A percentile compares a stretch with the other conserved stretches of the same genome.
Conservation (phyloP, 2,888 invertebrate genomes). For the Heliconius sara region DNA sequence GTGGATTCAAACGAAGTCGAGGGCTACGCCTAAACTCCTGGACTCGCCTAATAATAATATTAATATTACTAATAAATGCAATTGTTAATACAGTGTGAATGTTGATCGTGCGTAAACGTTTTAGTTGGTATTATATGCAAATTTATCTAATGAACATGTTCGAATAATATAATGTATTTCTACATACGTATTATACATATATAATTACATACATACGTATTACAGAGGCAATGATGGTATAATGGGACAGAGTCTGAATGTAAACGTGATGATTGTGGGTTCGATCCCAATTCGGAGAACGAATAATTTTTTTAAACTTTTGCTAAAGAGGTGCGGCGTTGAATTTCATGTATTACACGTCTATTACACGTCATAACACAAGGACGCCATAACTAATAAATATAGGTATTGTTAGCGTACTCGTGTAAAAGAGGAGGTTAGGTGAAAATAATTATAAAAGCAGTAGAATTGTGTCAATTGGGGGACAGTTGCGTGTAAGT, state of each 20-base stretch:
- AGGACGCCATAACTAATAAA: no score
- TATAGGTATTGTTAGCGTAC: no score
- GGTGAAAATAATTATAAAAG: no score
- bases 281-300: not conserved
- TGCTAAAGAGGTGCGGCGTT: not conserved
- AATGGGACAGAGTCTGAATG: not conserved
- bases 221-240: not conserved
- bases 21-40: not conserved
- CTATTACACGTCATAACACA: no score
- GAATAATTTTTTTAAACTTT: no score
- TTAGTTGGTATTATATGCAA: slow-evolving; percentile 12
- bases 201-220: not conserved
- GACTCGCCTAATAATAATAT: not conserved
- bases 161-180: slow-evolving; percentile 5
- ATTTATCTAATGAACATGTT: slow-evolving; percentile 18
- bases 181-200: not conserved
- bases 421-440: no score
- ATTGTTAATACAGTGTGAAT: slow-evolving; percentile 8
- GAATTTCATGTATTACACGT: no score
- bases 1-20: not conserved
- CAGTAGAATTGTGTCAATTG: no score
- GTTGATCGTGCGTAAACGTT: slow-evolving; percentile 7
- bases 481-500: no score
- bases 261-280: not conserved
- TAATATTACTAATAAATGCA: not conserved